Evolutionary conservation across 2,888 invertebrate genomes (phyloP).

Genomic region (Dryococelus australis): DNA sequence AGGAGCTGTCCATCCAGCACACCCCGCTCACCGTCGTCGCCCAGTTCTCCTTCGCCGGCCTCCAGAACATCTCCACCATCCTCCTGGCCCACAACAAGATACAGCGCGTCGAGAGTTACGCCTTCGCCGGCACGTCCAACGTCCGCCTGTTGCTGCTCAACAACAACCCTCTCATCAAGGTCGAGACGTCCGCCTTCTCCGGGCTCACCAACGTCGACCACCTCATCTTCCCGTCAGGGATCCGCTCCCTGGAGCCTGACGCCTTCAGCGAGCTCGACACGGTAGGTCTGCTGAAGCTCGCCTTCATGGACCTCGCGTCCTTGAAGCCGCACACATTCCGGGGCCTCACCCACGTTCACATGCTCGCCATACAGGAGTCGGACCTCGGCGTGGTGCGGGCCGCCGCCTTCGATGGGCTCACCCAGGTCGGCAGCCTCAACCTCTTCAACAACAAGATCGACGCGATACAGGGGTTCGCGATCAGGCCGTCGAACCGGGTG

Average conservation of each 20-base stretch:
- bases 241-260: constrained; percentile 76
- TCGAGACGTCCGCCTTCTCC: constrained; percentile 84
- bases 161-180: constrained; percentile 83
- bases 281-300: constrained; percentile 81
- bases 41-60: constrained; percentile 83
- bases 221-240: constrained; percentile 83
- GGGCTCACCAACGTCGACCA: constrained; percentile 84
- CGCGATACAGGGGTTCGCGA: constrained; percentile 76
- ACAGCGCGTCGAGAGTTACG: constrained; percentile 71
- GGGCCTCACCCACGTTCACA: constrained; percentile 76
- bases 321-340: constrained; percentile 76
- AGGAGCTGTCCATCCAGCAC: constrained; percentile 84
- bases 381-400: constrained; percentile 78
- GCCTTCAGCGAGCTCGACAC: constrained; percentile 84
- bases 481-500: constrained; percentile 75
- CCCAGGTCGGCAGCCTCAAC: constrained; percentile 75
- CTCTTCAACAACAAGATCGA: constrained; percentile 88
- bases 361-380: constrained; percentile 81
- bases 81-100: constrained; percentile 76
- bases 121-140: constrained; percentile 87
- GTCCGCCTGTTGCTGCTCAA: constrained; percentile 81
- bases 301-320: constrained; percentile 82
- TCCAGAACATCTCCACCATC: constrained; percentile 80
- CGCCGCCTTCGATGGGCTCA: constrained; percentile 79
- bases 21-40: constrained; percentile 83